A percentile compares a stretch with the other conserved stretches of the same genome.
Evolutionary conservation across 2,113 vertebrate species (phyloP).

Genomic region (Eleginops maclovinus): DNA sequence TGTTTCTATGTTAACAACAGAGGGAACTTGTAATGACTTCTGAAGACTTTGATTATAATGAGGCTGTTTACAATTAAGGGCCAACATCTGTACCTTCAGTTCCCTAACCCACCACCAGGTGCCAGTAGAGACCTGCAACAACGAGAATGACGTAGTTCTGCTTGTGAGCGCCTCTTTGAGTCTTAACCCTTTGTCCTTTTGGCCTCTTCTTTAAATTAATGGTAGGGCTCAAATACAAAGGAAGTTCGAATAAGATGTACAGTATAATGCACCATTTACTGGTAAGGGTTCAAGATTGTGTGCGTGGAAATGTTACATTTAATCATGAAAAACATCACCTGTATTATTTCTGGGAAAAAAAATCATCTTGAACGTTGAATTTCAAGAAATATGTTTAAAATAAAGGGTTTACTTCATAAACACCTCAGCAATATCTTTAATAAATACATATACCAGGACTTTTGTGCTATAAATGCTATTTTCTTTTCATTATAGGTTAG

Average conservation of each 20-base stretch:
- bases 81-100: background rate
- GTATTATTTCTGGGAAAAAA: background rate
- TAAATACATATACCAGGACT: background rate
- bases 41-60: conserved; percentile 40
- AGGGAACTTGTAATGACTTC: conserved; percentile 56
- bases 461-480: background rate
- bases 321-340: background rate
- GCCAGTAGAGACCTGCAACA: conserved; percentile 70
- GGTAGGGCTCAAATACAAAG: background rate
- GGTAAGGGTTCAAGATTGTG: background rate
- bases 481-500: background rate
- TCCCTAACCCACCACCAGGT: conserved; percentile 72
- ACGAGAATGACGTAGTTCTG: background rate
- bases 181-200: background rate
- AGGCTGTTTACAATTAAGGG: background rate
- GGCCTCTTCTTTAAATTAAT: background rate
- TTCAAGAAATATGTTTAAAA: background rate
- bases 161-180: background rate
- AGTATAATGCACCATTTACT: background rate
- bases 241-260: background rate
- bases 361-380: background rate
- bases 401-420: background rate
- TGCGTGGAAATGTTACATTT: conserved; percentile 2
- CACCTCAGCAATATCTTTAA: background rate
- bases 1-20: conserved; percentile 48